These are phyloP conservation scores for Drosophila nr. fundita DNA, from an alignment of 2,888 invertebrate genomes.

Conservation along the genomic window DNA sequence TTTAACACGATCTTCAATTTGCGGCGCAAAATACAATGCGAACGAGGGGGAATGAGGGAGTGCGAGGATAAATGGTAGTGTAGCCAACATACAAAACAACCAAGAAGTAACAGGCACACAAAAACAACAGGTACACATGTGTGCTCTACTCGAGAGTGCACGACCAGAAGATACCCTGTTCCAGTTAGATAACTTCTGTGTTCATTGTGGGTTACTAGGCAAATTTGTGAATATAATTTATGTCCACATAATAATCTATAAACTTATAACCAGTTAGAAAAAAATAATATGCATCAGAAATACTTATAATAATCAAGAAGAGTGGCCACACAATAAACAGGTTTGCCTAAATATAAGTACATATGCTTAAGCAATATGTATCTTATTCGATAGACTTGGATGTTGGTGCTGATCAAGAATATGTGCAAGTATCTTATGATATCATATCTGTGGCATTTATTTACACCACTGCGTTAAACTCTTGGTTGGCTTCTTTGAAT, in stretches of 20 bases:
- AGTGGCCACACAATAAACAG: neutral
- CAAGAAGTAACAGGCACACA: conserved; percentile 16
- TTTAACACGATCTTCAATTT: conserved; percentile 81
- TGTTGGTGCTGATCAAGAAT: neutral
- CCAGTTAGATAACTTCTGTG: neutral
- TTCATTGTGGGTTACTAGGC: neutral
- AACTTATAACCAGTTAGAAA: neutral
- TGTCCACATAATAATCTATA: neutral
- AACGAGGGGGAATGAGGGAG: conserved; percentile 16
- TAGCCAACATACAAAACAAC: conserved; percentile 39
- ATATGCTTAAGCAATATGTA: no score
- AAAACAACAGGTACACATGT: conserved; percentile 22
- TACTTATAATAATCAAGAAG: neutral
- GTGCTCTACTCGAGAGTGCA: no score
- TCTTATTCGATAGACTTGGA: neutral
- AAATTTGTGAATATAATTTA: neutral
- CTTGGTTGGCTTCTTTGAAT: neutral
- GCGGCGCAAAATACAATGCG: conserved; percentile 62
- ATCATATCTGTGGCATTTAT: neutral
- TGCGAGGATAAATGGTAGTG: conserved; percentile 17
- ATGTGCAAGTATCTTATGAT: neutral
- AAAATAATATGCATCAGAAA: neutral
- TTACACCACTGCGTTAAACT: neutral
- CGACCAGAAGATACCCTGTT: neutral
- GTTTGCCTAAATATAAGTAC: neutral